Evolutionary conservation across 37 sponge, comb jelly and placozoan species (phyloP).

Genomic region (Spongilla lacustris): DNA sequence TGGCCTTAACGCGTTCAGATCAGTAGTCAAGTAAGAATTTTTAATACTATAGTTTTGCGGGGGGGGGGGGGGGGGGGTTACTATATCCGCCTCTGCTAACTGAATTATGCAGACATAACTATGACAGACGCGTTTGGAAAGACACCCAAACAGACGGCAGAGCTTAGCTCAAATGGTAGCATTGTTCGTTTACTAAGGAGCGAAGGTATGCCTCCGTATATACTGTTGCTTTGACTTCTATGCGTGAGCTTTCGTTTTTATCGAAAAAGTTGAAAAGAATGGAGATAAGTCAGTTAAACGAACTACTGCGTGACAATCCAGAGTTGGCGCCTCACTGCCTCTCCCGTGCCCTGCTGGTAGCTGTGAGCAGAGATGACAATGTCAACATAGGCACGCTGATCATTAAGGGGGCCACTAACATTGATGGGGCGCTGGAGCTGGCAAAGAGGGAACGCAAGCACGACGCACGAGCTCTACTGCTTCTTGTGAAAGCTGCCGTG

Average conservation of each 20-base stretch:
- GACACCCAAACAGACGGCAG: conserved; percentile 74
- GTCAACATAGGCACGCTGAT: conserved; percentile 63
- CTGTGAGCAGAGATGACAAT: conserved; percentile 51
- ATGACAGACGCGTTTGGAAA: conserved; percentile 66
- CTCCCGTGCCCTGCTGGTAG: conserved; percentile 57
- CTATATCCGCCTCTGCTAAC: too few species aligned
- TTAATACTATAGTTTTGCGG: too few species aligned
- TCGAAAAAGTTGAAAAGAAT: conserved; percentile 66
- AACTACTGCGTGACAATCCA: conserved; percentile 29
- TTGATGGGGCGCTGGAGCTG: conserved; percentile 38
- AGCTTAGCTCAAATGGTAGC: conserved; percentile 50
- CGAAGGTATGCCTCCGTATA: conserved; percentile 44
- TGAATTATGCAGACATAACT: conserved; percentile 66
- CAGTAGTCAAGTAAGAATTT: too few species aligned
- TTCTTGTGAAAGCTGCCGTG: conserved; percentile 62
- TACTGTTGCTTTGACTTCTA: not conserved
- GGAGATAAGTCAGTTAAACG: conserved; percentile 54
- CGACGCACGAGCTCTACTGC: conserved; percentile 57
- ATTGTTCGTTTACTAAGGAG: conserved; percentile 48
- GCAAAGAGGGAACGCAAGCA: conserved; percentile 38
- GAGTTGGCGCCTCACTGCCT: conserved; percentile 69
- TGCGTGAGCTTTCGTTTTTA: conserved; percentile 3
- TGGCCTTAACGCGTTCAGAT: too few species aligned
- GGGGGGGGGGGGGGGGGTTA: too few species aligned
- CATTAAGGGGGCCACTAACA: conserved; percentile 49